Base-by-base conservation (phyloP, 1,140 invertebrate species). In the Mycetomoellerius zeteki region DNA sequence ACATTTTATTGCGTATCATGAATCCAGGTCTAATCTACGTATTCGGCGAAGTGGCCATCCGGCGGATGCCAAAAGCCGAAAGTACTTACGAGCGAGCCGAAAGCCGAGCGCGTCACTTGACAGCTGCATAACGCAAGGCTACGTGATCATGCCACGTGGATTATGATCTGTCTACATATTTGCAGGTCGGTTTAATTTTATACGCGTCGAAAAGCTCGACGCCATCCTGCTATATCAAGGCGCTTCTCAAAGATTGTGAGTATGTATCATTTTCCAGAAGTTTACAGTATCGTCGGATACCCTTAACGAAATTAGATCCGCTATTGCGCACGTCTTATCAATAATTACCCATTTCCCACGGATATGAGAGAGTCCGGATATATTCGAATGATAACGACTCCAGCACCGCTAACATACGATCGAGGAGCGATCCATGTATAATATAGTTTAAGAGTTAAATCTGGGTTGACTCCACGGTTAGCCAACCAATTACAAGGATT, bases 281-380 rank as follows among this genome's bases (percentile, higher is more conserved):
- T 84, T 75, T 84, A 75, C 12, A 14, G 24, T 73, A 43, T 50
- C 69, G 37, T 30, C 69, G 54, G 30, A 82, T 50, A 24, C 3
- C 33, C 33, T 5, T 12, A 60, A 43, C 54, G 43, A 84, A 73
- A 75, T 84, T 84, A 60, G 24, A 73, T 60, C 24, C 54, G 33
- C 80, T 47, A 16, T 73, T 60, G 54, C 80, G 37, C 65, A 33
- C 24, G n/a, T 73, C 67, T 82, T 82, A 82, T 82, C 80, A 84
- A 84, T 84, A 84, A 84, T 84, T 84, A 84, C 56, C n/a, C 5
- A 84, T 84, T 84, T 84, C 80, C 69, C n/a, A 24, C 80, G 69
- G 69, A 84, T 75, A 75, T 33, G 37, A 12, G 52, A 33, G 4
- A 27, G 47, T 6, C 69, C 80, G 69, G 37, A 84, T 75, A 84